These are phyloP conservation scores for Rhodinocichla rosea DNA, from an alignment of 2,113 vertebrate species.

Conservation along the genomic window DNA sequence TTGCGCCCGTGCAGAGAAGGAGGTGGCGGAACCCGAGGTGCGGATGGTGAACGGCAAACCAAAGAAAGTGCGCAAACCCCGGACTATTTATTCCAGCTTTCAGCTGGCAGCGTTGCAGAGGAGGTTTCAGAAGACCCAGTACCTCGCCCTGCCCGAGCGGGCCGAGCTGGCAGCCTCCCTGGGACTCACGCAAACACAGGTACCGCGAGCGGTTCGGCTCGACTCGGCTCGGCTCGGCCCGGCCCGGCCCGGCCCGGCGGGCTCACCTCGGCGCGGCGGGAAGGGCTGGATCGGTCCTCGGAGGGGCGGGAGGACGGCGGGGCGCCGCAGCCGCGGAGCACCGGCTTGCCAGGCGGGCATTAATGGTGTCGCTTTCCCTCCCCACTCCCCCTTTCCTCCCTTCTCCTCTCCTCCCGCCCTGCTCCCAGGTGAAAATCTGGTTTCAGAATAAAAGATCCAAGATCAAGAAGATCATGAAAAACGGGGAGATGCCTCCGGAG, in stretches of 20 bases:
- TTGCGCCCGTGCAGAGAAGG: slow-evolving; percentile 84
- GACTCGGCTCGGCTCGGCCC: not conserved
- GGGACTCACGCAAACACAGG: slow-evolving; percentile 97
- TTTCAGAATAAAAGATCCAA: slow-evolving; percentile 99
- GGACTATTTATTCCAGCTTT: slow-evolving; percentile 98
- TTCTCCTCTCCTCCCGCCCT: slow-evolving; percentile 1
- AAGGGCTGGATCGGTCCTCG: not conserved
- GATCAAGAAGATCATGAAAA: slow-evolving; percentile 99
- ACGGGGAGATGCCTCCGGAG: slow-evolving; percentile 94
- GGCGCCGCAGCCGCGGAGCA: not conserved
- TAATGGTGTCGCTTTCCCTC: slow-evolving; percentile 9
- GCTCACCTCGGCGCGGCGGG: not conserved
- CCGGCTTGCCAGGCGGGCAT: not conserved
- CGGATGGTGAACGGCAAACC: slow-evolving; percentile 99
- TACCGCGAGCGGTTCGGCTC: slow-evolving; percentile 13
- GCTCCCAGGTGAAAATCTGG: slow-evolving; percentile 95
- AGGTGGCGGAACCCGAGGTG: slow-evolving; percentile 91
- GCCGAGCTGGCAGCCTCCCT: slow-evolving; percentile 95
- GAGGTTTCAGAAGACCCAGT: slow-evolving; percentile 98
- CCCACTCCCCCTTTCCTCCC: not conserved
- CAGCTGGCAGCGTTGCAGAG: slow-evolving; percentile 96
- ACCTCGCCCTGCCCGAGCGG: slow-evolving; percentile 95
- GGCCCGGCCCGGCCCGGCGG: too few relatives aligned
- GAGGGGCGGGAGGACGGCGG: not conserved
- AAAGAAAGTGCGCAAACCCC: slow-evolving; percentile 97